Evolutionary conservation across 30 jellyfish, hydroid and myxozoan genomes (phyloP), one percentile per base, ranked within the genome.

Genomic region (Cassiopea andromeda): DNA sequence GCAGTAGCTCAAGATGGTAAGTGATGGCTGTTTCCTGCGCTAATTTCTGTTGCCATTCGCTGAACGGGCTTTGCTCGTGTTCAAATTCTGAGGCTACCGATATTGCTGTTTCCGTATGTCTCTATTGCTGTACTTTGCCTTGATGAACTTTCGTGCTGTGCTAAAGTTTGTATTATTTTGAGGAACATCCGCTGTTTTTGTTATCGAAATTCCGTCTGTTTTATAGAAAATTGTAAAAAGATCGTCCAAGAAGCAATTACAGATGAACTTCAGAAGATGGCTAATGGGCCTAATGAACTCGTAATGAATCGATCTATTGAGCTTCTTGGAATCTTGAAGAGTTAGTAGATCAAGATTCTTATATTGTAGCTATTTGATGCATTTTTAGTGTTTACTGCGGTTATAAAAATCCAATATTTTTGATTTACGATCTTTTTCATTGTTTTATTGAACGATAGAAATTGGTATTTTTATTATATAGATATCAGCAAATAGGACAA

Each of bases 1-100:
- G 88, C 93, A 43, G 78, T 86, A 27, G 75, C 84, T 49, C 93
- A 86, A 67, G 64, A 80, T 10, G 93, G 93, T 86, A 48, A 60
- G 64, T 54, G 12, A 3, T 3, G 64, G 10, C 64, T 3, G 12
- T 10, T 3, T 54, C 12, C 10, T 54, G 7, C 64, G 12, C 64
- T 3, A 3, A 54, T 54, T 54, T 54, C 64, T 54, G 7, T 3
- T 54, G 64, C 64, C 7, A 3, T 54, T 54, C 64, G 73, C 2
- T 27, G 2, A 5, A 17, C 38, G 27, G 43, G 15, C 15, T 13
- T 14, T 64, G 43, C 27, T 4, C 6, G 5, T 13, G 73, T 14
- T 9, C 15, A 2, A 4, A 4, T 27, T 9, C 6, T 27, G 15
- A 14, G 2, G 43, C 43, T 64, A 7, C 68, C 14, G 8, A 58